Evolutionary conservation across 2,888 invertebrate species (phyloP), one percentile per base, ranked within the genome.

Genomic region (Plutella xylostella): DNA sequence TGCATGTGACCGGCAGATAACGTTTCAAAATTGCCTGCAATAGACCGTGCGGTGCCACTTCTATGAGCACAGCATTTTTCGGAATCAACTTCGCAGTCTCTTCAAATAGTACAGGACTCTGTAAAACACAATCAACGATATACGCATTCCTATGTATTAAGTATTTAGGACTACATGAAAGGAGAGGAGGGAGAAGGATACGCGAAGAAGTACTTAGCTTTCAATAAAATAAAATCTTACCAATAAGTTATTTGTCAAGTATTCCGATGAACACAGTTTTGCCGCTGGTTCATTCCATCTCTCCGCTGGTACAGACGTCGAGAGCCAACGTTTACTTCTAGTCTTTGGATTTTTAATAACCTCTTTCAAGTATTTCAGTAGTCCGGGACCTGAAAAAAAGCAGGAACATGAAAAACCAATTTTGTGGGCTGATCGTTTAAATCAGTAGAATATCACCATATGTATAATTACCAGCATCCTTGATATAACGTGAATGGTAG

Each of bases 241-340:
- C 51, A 92, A 68, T 31, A 94, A 77, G 65, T 94, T 95, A 63
- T 94, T 93, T 1, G 91, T 90, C 58, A 93, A 92, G 61, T 96
- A 96, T 51, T 92, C 92, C 0, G 95, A 90, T 0, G 93, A 94
- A 2, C 89, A 90, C 17, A 84, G 75, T 52, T 86, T 78, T 0
- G 68, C 68, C 1, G 21, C 9, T 0, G 51, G 47, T 14, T 62
- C 56, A 2, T 50, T 38, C 70, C 72, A 77, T 28, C 49, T 57
- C 0, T 69, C 69, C 47, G 72, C 65, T 1, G 92, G 91, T 3
- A 94, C 88, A 1, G 95, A 95, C 0, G 93, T 90, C 43, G 94
- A 94, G 3, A 96, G 68, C 97, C 97, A 97, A 45, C 89, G 88
- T 0, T 76, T 55, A 2, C 91, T 90, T 20, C 96, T 85, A 1